Base-by-base conservation (phyloP, 2,797 vertebrate genomes). In the Chelon labrosus region DNA sequence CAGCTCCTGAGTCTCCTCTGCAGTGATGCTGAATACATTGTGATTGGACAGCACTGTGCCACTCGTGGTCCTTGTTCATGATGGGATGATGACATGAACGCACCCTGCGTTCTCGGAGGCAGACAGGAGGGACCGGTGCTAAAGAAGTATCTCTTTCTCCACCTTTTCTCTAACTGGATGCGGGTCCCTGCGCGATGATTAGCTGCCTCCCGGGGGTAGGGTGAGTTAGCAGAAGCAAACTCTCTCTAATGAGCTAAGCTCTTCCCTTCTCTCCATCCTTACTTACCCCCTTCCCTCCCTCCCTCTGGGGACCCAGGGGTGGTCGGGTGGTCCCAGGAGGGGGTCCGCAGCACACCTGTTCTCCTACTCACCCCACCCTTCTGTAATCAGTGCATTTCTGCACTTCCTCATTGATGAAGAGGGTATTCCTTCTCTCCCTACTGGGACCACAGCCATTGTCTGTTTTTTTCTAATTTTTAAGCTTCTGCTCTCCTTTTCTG, bases 211-310 rank as follows among this genome's bases (percentile, higher is more conserved):
- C 85, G 20, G 72, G 88, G 85, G 91, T 73, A 62, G 74, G 84
- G 87, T 73, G 89, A 92, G 92, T 92, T 93, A 93, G 90, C 93
- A 93, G 80, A 91, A 91, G 91, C 92, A 93, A 93, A 93, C 87
- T 88, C 92, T 85, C 89, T 93, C 91, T 94, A 95, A 95, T 94
- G 93, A 95, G 94, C 93, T 92, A 74, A 83, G 90, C 92, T 90
- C 84, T 89, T 64, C 82, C 80, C 69, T 65, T 64, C 79, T 84
- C 82, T 84, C 75, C 39, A 81, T 47, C 78, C 37, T 7, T 50
- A 31, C 44, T 35, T 46, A 68, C 22, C 68, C 56, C 50, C 7
- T 5, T 61, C 49, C 39, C 59, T 70, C 59, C 65, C 67, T 75
- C 87, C 84, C 81, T 85, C 79, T 74, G 73, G 84, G 86, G 80